Base-by-base conservation (phyloP, 2,888 invertebrate species). In the Eupithecia inturbata region DNA sequence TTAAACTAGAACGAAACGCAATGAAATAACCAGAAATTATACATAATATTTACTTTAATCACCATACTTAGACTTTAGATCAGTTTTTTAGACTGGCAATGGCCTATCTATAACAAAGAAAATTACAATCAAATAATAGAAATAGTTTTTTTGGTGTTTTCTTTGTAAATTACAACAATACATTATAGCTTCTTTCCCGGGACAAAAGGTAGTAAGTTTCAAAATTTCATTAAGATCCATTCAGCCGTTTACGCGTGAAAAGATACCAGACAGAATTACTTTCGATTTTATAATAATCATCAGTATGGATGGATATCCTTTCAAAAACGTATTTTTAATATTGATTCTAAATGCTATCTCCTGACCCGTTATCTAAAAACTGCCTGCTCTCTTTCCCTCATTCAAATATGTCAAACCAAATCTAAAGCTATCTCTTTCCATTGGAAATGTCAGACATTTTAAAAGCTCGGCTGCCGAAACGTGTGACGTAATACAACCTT, bases 401-500 rank as follows among this genome's bases (percentile, higher is more conserved):
- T 62, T 62, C 7, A 31, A 64, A 66, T 33, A 39, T 36, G 39
- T 22, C 39, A 39, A 36, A 66, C 36, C 22, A 14, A 66, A 66
- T 66, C 26, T 16, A 66, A 36, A 64, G 66, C 63, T 64, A 72
- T 75, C 75, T 72, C 75, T 64, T 68, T 72, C 72, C 69, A 75
- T 33, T 74, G 67, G 67, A 74, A 76, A 74, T 71, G 73, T 70
- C 68, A 73, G 73, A 53, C 63, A 70, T 62, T 69, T 57, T 72
- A 70, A 70, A 71, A 71, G 53, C 71, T 68, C 45, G 64, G 41
- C 67, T 33, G 60, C 60, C 73, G 72, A 78, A 75, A 71, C 64
- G 62, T 41, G 33, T 82, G 82, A 82, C 78, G 81, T 81, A 82
- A 82, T 49, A 22, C 63, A 80, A 72, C 81, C 81, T 83, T 81